A percentile compares a stretch with the other conserved stretches of the same genome.
These are phyloP conservation scores for Vesta saturnalis DNA, from an alignment of 2,888 invertebrate genomes.

Conservation along the genomic window DNA sequence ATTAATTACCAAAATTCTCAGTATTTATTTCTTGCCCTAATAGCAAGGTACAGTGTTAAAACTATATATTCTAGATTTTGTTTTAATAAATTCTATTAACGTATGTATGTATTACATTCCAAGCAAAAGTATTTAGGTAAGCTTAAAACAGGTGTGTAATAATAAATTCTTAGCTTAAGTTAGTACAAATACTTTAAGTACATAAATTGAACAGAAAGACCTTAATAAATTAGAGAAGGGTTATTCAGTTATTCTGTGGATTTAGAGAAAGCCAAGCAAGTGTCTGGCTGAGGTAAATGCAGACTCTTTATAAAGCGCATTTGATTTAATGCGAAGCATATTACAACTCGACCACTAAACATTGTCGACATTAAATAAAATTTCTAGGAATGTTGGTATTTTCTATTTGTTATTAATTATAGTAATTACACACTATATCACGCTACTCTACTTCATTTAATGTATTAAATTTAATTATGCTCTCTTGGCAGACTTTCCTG, in stretches of 20 bases:
- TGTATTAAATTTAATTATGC: too few relatives aligned
- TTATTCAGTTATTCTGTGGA: constrained; percentile 38
- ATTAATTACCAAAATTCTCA: too few relatives aligned
- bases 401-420: constrained; percentile 4
- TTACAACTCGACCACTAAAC: constrained; percentile 45
- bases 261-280: constrained; percentile 44
- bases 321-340: constrained; percentile 50
- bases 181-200: constrained; percentile 22
- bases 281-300: constrained; percentile 48
- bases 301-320: constrained; percentile 51
- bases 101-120: too few relatives aligned
- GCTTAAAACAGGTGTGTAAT: constrained; percentile 11
- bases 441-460: too few relatives aligned
- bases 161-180: constrained; percentile 19
- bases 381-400: constrained; percentile 28
- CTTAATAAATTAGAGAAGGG: constrained; percentile 27
- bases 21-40: too few relatives aligned
- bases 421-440: too few relatives aligned
- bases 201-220: constrained; percentile 23
- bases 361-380: constrained; percentile 37
- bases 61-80: too few relatives aligned
- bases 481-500: too few relatives aligned
- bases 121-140: background rate
- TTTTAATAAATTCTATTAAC: too few relatives aligned
- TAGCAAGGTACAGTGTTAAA: too few relatives aligned